Conservation (phyloP, 2,888 invertebrate genomes). For the Meganola albula region DNA sequence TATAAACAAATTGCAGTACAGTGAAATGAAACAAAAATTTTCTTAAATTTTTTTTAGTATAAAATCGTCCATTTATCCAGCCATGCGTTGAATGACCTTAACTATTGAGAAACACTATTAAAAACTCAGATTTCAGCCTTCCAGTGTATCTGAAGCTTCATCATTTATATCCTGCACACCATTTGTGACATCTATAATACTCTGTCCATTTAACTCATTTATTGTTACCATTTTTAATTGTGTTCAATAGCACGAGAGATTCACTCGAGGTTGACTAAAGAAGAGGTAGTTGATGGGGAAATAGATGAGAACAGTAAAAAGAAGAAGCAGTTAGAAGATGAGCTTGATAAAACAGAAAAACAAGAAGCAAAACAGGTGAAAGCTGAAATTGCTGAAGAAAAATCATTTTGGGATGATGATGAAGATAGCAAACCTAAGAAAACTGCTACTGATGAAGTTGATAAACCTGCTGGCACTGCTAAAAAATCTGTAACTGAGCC, state of each 20-base stretch:
- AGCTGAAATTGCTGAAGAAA: conserved; percentile 41
- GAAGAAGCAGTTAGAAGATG: conserved; percentile 43
- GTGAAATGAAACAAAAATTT: too few species aligned
- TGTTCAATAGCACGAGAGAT: conserved; percentile 71
- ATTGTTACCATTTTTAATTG: conserved; percentile 50
- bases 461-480: conserved; percentile 29
- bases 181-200: conserved; percentile 56
- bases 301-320: conserved; percentile 57
- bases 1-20: too few species aligned
- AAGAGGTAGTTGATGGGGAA: conserved; percentile 68
- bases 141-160: too few species aligned
- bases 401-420: conserved; percentile 52
- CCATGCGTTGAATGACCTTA: too few species aligned
- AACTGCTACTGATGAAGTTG: conserved; percentile 36
- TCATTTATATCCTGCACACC: conserved; percentile 34
- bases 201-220: conserved; percentile 33
- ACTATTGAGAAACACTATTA: too few species aligned
- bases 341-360: conserved; percentile 27
- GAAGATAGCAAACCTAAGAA: conserved; percentile 42
- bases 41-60: too few species aligned
- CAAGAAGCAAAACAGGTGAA: conserved; percentile 37
- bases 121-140: too few species aligned
- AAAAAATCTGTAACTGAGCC: conserved; percentile 40
- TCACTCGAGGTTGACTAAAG: conserved; percentile 67
- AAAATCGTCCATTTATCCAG: too few species aligned